Base-by-base conservation (phyloP, 2,797 vertebrate genomes). In the Coregonus sp. region DNA sequence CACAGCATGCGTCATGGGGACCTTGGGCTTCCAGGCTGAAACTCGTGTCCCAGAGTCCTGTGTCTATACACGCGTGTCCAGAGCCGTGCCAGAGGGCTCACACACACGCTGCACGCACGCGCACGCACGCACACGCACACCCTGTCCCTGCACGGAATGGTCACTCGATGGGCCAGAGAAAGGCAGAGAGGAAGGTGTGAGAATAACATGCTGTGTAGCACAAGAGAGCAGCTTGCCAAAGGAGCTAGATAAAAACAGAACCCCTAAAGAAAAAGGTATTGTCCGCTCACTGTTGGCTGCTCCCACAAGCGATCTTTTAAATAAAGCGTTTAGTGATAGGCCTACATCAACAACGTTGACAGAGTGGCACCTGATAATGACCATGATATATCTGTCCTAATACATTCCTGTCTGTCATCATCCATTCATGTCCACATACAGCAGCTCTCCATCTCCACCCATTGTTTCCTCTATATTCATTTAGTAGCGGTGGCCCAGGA, bases 11-110 rank as follows among this genome's bases (percentile, higher is more conserved):
- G 84, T 87, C 85, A 84, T 63, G 29, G 80, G 82, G 87, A 90
- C 87, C 84, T 84, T 78, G 81, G 81, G 82, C 83, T 78, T 83
- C 82, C 72, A 35, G 70, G 87, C 79, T 85, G 80, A 85, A 86
- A 86, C 79, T 82, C 4, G 1, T 31, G 31, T 67, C 65, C 65
- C 29, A 67, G 31, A 29, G 12, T 66, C 29, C 29, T 33, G n/a
- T 31, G 63, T 67, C 29, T 67, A 54, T 73, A 68, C 50, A 81
- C 47, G 20, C 78, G 74, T 51, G 82, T 83, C 75, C 72, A 67
- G n/a, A 74, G 71, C 65, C 59, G 47, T 72, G 73, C 72, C 74
- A 73, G 54, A 15, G 63, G 75, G 56, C 66, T 75, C 31, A 16
- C 40, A 66, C 59, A 31, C 73, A 63, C 33, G 66, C 63, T 52